A percentile compares a stretch with the other conserved stretches of the same genome.
Conservation (phyloP, 1,140 invertebrate genomes). For the Atta colombica region DNA sequence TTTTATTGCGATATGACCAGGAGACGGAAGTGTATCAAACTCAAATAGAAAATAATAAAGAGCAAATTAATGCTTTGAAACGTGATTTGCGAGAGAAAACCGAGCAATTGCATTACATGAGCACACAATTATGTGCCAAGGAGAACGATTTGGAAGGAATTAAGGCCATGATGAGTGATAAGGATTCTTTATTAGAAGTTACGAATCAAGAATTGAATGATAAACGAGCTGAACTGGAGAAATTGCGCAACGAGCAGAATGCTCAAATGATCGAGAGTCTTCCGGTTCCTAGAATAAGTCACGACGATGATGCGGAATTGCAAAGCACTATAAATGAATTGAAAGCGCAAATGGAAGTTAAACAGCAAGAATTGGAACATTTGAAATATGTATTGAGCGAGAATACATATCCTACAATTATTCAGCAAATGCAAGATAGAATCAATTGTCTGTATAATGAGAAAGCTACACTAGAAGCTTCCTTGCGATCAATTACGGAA, state of each 20-base stretch:
- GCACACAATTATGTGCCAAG: slow-evolving; percentile 29
- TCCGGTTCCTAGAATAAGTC: slow-evolving; percentile 73
- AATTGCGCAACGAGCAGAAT: slow-evolving; percentile 13
- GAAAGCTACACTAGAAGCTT: slow-evolving; percentile 76
- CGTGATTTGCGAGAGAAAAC: slow-evolving; percentile 38
- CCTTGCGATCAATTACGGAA: slow-evolving; percentile 49
- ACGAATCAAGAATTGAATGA: slow-evolving; percentile 29
- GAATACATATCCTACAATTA: slow-evolving; percentile 80
- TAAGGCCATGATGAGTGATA: slow-evolving; percentile 31
- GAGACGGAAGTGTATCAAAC: slow-evolving; percentile 32
- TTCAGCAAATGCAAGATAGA: slow-evolving; percentile 83
- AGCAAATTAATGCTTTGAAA: slow-evolving; percentile 20
- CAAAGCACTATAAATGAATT: slow-evolving; percentile 70
- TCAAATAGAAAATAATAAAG: slow-evolving; percentile 9
- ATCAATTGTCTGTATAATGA: slow-evolving; percentile 83
- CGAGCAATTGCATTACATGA: slow-evolving; percentile 43
- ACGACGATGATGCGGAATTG: slow-evolving; percentile 63
- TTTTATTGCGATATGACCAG: slow-evolving; percentile 56
- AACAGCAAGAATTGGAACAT: slow-evolving; percentile 83
- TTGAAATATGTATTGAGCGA: slow-evolving; percentile 81
- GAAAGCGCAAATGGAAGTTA: slow-evolving; percentile 76
- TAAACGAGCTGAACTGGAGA: slow-evolving; percentile 54
- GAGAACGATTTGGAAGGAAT: slow-evolving; percentile 43
- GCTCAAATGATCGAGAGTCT: slow-evolving; percentile 61
- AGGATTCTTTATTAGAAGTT: slow-evolving; percentile 45